A percentile compares a stretch with the other conserved stretches of the same genome.
Evolutionary conservation across 2,113 vertebrate species (phyloP).

Genomic region (Campylorhamphus procurvoides): DNA sequence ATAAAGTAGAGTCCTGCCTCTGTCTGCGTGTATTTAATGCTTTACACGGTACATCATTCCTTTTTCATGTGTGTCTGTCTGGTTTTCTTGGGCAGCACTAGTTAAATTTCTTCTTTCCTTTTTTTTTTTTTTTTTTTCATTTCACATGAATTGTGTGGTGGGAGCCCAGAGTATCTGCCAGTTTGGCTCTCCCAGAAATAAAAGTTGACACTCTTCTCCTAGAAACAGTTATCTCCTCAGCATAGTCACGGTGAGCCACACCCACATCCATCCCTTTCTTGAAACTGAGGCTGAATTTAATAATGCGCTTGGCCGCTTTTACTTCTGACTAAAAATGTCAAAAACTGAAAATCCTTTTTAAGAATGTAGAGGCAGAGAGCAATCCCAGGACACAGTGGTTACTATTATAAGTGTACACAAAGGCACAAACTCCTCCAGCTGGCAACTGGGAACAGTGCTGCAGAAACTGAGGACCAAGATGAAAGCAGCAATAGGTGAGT

Average conservation of each 20-base stretch:
- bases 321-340: conserved; percentile 46
- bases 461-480: background rate
- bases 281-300: background rate
- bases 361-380: background rate
- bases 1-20: background rate
- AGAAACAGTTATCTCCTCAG: conserved; percentile 51
- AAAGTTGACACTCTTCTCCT: conserved; percentile 43
- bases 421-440: background rate
- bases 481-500: background rate
- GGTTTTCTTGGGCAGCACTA: conserved; percentile 30
- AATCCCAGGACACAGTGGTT: background rate
- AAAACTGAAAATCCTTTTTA: background rate
- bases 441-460: background rate
- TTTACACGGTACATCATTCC: conserved; percentile 41
- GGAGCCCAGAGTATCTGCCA: conserved; percentile 41
- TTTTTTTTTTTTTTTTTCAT: background rate
- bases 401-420: background rate
- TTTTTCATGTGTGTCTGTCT: conserved; percentile 50
- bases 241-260: conserved; percentile 35
- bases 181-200: conserved; percentile 52
- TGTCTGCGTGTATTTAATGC: background rate
- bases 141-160: background rate
- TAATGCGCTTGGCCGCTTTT: background rate
- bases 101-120: background rate
- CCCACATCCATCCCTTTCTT: conserved; percentile 33